Percentiles rank a stretch among this genome's conserved stretches.
Evolutionary conservation across 2,797 vertebrate species (phyloP).

Genomic region (Parauchenoglanis punctatus): DNA sequence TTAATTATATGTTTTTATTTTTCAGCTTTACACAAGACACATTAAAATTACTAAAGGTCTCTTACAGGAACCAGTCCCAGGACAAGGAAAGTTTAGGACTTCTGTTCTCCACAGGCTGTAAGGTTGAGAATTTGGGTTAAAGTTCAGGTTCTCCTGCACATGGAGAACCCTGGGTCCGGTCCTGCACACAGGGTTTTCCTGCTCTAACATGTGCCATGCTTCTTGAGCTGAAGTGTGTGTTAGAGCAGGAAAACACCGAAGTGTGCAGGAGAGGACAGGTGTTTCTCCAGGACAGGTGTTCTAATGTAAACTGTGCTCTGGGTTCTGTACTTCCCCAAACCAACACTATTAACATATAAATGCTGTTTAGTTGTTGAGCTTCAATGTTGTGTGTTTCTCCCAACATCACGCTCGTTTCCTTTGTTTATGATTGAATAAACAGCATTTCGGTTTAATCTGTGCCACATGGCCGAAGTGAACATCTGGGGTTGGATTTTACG

Average conservation of each 20-base stretch:
- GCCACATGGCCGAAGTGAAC: not conserved
- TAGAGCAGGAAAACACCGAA: no score
- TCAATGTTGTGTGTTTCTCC: not conserved
- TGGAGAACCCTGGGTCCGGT: not conserved
- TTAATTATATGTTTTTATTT: no score
- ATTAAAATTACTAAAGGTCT: not conserved
- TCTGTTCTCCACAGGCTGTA: not conserved
- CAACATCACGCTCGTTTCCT: not conserved
- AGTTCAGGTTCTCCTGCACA: not conserved
- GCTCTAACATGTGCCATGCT: not conserved
- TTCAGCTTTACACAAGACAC: no score
- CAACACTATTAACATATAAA: not conserved
- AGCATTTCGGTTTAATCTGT: not conserved
- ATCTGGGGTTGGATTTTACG: not conserved
- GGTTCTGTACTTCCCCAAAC: not conserved
- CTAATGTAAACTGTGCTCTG: not conserved
- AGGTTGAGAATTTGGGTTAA: not conserved
- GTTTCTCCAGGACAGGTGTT: slow-evolving; percentile 1
- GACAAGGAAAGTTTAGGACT: not conserved
- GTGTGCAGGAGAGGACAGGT: not conserved
- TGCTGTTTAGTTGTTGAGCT: not conserved
- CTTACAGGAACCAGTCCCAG: not conserved
- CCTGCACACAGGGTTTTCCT: not conserved
- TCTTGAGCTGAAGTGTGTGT: not conserved
- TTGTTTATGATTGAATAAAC: not conserved